Evolutionary conservation across 2,113 vertebrate genomes (phyloP).

Genomic region (Leptodactylus fuscus): DNA sequence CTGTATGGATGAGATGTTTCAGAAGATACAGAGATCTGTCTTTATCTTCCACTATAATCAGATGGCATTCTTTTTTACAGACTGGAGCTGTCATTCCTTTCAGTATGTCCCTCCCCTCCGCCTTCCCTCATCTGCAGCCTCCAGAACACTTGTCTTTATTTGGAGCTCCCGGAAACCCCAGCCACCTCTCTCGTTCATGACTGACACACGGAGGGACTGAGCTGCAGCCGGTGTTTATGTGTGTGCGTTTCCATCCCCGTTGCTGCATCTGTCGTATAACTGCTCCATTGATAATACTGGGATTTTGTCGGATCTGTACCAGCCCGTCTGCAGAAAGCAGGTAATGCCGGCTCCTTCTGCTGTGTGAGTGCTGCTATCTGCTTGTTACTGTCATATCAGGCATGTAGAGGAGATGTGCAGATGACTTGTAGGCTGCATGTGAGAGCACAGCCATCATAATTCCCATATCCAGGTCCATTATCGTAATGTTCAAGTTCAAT

Average conservation of each 20-base stretch:
- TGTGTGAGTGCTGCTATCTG: slow-evolving; percentile 15
- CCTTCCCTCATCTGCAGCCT: slow-evolving; percentile 69
- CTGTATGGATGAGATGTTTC: background rate
- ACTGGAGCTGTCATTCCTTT: slow-evolving; percentile 41
- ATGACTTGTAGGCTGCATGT: background rate
- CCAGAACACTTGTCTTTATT: slow-evolving; percentile 82
- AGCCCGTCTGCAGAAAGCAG: slow-evolving; percentile 29
- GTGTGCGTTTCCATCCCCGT: slow-evolving; percentile 3
- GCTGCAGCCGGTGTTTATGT: slow-evolving; percentile 30
- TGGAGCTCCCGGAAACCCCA: slow-evolving; percentile 87
- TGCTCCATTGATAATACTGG: slow-evolving; percentile 3
- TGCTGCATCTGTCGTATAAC: slow-evolving; percentile 10
- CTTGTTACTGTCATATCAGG: background rate
- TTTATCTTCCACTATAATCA: background rate
- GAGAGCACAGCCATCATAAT: background rate
- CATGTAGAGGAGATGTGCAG: background rate
- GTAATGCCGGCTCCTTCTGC: slow-evolving; percentile 29
- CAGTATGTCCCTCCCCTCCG: slow-evolving; percentile 60
- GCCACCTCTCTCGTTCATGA: slow-evolving; percentile 74
- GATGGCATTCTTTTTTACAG: background rate
- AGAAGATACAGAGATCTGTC: background rate
- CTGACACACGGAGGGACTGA: slow-evolving; percentile 67
- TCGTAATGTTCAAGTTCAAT: slow-evolving; percentile 24
- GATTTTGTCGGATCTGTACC: slow-evolving; percentile 13
- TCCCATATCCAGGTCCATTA: background rate